Base-by-base conservation (phyloP, 2,797 vertebrate species). In the Gephyroberyx darwinii region DNA sequence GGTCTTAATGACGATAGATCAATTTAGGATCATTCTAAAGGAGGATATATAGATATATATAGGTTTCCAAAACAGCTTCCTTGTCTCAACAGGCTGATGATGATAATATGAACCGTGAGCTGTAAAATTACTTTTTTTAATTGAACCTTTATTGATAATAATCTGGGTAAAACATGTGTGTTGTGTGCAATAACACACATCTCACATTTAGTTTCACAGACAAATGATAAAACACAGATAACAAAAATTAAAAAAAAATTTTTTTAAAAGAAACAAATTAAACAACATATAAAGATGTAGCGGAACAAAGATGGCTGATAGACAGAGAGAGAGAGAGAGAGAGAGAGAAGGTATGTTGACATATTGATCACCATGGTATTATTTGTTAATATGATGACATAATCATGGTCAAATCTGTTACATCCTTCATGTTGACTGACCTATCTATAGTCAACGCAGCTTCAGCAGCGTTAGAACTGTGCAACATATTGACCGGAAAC, bases 401-500 rank as follows among this genome's bases (percentile, higher is more conserved):
- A 39, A 39, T 39, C 33, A 13, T 39, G 5, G 56, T 60, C 17
- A 50, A 47, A 41, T 48, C 9, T 31, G 17, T 19, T n/a, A 6
- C 4, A 16, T n/a, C 16, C n/a, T n/a, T n/a, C n/a, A 47, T 16
- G 14, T 26, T 31, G 50, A 51, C 12, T 57, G 17, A 41, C 14
- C 6, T 20, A n/a, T 39, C 3, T 10, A 19, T 16, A 17, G 59
- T 57, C 17, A 39, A 30, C 2, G 1, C 12, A 43, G 55, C 17
- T 26, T 50, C 17, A 48, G 37, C 12, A 7, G 3, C 26, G 10
- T 16, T 35, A 30, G 6, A 53, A 53, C 47, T 30, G 9, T 65
- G 22, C 54, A 65, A 68, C 13, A 48, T 76, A 55, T 39, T 66
- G 53, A 75, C 53, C 2, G n/a, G 5, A 45, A 43, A 60, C 71